Evolutionary conservation across 2,113 vertebrate species (phyloP).

Genomic region (Phaethornis superciliosus): DNA sequence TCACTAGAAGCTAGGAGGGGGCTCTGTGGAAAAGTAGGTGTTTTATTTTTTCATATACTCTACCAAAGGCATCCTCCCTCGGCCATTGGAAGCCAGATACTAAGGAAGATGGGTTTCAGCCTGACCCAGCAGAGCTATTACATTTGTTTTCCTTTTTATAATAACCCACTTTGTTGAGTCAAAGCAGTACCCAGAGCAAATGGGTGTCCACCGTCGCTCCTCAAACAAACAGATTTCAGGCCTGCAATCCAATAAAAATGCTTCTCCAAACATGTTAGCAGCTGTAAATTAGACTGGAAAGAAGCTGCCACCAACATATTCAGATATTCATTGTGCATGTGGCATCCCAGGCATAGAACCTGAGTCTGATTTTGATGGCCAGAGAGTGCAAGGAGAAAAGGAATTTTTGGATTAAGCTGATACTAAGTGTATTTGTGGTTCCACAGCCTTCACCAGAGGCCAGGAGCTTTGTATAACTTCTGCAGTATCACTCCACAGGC

Average conservation of each 20-base stretch:
- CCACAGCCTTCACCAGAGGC: not conserved
- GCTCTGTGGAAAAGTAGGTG: not conserved
- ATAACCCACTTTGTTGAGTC: not conserved
- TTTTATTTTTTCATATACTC: not conserved
- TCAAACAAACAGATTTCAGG: not conserved
- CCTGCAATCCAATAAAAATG: not conserved
- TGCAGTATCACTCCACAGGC: not conserved
- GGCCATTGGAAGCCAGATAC: not conserved
- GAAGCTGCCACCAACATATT: not conserved
- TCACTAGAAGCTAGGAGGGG: not conserved
- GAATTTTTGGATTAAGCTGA: not conserved
- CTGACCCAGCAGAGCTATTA: not conserved
- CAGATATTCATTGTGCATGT: not conserved
- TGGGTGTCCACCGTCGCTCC: not conserved
- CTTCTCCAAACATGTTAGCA: not conserved
- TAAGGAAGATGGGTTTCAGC: not conserved
- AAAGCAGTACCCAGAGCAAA: not conserved
- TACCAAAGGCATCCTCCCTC: not conserved
- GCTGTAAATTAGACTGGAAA: not conserved
- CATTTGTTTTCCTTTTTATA: not conserved
- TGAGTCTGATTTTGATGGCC: not conserved
- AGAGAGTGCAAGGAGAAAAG: not conserved
- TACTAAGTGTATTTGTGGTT: not conserved
- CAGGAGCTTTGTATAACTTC: not conserved
- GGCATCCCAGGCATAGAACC: not conserved